These are phyloP conservation scores for Mayetiola destructor DNA, from an alignment of 2,888 invertebrate genomes.

Conservation along the genomic window DNA sequence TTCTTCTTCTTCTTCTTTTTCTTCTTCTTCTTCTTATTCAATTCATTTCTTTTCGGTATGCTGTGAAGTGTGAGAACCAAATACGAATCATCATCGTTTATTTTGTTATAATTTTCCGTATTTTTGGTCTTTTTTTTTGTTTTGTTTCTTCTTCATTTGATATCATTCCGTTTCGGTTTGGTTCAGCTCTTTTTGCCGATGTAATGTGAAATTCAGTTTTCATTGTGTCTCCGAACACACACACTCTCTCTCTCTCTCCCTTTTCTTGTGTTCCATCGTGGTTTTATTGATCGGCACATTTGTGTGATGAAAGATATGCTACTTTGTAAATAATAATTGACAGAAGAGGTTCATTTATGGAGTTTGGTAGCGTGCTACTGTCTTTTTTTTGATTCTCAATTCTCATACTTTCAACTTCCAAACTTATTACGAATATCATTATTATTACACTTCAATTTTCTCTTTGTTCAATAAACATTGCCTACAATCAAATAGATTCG, in stretches of 20 bases:
- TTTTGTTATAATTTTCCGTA: constrained; percentile 2
- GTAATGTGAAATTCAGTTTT: too few relatives aligned
- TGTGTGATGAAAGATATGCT: too few relatives aligned
- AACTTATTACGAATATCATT: background rate
- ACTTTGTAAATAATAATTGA: too few relatives aligned
- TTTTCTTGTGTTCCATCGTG: too few relatives aligned
- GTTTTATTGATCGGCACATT: too few relatives aligned
- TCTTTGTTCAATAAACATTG: background rate
- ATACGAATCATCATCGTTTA: background rate
- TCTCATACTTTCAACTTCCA: background rate
- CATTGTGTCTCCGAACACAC: too few relatives aligned
- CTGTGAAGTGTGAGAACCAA: background rate
- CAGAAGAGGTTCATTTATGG: too few relatives aligned
- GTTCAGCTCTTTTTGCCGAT: too few relatives aligned
- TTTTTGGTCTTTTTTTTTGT: background rate
- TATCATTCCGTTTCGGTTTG: background rate
- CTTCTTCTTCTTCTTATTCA: background rate
- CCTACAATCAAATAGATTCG: background rate
- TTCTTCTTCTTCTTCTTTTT: too few relatives aligned
- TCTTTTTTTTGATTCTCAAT: background rate
- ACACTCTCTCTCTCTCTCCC: too few relatives aligned
- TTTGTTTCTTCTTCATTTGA: background rate
- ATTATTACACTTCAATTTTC: background rate
- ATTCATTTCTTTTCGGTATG: background rate
- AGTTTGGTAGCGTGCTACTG: too few relatives aligned